Evolutionary conservation across 1,140 invertebrate genomes (phyloP).

Genomic region (Bombus affinis): DNA sequence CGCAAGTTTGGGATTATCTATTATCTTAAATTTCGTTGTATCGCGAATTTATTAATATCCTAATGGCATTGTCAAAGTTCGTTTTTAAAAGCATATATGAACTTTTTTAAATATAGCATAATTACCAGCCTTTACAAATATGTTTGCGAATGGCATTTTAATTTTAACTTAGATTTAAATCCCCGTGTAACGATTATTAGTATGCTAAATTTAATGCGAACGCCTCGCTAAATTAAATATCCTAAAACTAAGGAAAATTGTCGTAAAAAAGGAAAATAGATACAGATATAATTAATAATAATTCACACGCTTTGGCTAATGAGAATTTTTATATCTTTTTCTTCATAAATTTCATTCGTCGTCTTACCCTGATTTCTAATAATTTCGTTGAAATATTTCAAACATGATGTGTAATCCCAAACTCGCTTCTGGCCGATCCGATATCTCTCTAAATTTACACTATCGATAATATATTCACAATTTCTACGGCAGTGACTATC

Average conservation of each 20-base stretch:
- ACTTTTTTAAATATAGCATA: not conserved
- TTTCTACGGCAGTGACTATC: constrained; percentile 48
- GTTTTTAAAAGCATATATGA: not conserved
- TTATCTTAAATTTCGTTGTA: constrained; percentile 23
- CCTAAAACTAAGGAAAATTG: too few relatives aligned
- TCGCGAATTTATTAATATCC: not conserved
- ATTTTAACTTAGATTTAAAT: too few relatives aligned
- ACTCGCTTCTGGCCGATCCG: not conserved
- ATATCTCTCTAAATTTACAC: constrained; percentile 37
- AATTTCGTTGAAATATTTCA: not conserved
- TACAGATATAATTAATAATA: too few relatives aligned
- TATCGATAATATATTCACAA: not conserved
- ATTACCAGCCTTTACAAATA: too few relatives aligned
- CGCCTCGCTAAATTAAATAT: too few relatives aligned
- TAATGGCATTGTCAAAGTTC: not conserved
- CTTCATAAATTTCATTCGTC: too few relatives aligned
- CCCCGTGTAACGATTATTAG: too few relatives aligned
- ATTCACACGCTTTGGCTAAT: too few relatives aligned
- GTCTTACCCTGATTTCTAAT: not conserved
- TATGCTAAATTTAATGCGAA: too few relatives aligned
- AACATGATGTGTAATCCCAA: not conserved
- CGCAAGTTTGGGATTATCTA: not conserved
- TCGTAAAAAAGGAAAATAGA: too few relatives aligned
- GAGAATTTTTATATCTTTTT: too few relatives aligned
- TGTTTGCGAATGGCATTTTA: too few relatives aligned